phyloP scores from a whole-genome alignment of 2,797 vertebrate species.

The Hippocampus kuda region DNA sequence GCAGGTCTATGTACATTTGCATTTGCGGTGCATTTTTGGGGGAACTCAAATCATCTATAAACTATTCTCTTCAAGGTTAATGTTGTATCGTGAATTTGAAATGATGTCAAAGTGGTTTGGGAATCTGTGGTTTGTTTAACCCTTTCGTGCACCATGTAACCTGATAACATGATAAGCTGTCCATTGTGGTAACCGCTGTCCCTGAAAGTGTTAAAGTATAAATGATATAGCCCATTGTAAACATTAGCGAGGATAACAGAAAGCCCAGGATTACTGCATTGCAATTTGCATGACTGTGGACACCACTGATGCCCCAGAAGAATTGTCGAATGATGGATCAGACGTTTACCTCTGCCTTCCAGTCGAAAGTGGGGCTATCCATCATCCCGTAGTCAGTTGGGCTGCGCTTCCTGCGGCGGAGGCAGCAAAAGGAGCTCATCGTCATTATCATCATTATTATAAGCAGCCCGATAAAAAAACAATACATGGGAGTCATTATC shows the following conservation, averaged over 20 bases:
- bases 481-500: background rate
- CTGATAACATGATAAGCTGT: too few species aligned
- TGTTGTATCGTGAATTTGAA: too few species aligned
- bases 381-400: slow-evolving; percentile 42
- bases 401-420: slow-evolving; percentile 39
- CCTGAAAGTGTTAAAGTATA: background rate
- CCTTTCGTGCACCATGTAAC: too few species aligned
- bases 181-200: too few species aligned
- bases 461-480: background rate
- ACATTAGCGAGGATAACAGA: background rate
- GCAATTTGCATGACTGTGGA: background rate
- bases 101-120: too few species aligned
- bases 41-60: too few species aligned
- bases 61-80: too few species aligned
- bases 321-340: slow-evolving; percentile 39
- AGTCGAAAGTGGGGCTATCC: slow-evolving; percentile 33
- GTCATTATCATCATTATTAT: slow-evolving; percentile 1
- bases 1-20: too few species aligned
- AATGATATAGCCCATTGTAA: background rate
- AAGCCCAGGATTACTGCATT: background rate
- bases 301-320: slow-evolving; percentile 15
- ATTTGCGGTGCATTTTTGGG: too few species aligned
- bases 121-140: too few species aligned
- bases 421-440: slow-evolving; percentile 21
- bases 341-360: slow-evolving; percentile 52